Evolutionary conservation across 1,140 invertebrate species (phyloP).

Genomic region (Cydia amplana): DNA sequence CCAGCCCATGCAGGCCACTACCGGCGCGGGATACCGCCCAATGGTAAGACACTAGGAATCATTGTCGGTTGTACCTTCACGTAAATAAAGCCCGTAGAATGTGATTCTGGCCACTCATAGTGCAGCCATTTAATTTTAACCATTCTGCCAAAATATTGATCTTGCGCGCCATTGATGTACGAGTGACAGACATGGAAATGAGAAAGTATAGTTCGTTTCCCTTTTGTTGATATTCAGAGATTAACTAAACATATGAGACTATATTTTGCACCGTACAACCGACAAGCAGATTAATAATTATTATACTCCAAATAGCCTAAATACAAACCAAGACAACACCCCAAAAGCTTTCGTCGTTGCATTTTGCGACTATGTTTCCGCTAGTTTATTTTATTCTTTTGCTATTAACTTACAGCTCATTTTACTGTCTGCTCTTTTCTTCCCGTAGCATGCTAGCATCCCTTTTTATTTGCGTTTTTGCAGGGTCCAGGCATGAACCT

Average conservation of each 20-base stretch:
- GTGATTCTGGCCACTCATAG: not conserved
- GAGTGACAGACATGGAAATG: not conserved
- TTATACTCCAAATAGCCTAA: not conserved
- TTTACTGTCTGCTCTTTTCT: conserved; percentile 49
- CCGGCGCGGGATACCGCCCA: conserved; percentile 90
- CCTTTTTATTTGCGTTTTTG: conserved; percentile 70
- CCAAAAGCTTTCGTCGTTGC: conserved; percentile 44
- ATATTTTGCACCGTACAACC: conserved; percentile 3
- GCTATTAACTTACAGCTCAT: conserved; percentile 41
- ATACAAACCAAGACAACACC: conserved; percentile 24
- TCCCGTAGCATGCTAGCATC: conserved; percentile 72
- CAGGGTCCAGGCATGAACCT: conserved; percentile 75
- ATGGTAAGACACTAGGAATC: conserved; percentile 83
- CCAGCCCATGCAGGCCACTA: conserved; percentile 92
- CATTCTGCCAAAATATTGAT: not conserved
- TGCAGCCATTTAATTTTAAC: not conserved
- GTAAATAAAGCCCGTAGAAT: not conserved
- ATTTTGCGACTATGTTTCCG: conserved; percentile 39
- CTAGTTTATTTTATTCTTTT: conserved; percentile 40
- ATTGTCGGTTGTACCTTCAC: conserved; percentile 7
- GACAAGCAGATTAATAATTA: not conserved
- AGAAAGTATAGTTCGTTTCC: too few relatives aligned
- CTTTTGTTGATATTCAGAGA: too few relatives aligned
- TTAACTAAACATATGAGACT: too few relatives aligned
- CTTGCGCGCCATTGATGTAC: not conserved